Conservation (phyloP, 2,113 vertebrate species). For the Neotoma lepida region DNA sequence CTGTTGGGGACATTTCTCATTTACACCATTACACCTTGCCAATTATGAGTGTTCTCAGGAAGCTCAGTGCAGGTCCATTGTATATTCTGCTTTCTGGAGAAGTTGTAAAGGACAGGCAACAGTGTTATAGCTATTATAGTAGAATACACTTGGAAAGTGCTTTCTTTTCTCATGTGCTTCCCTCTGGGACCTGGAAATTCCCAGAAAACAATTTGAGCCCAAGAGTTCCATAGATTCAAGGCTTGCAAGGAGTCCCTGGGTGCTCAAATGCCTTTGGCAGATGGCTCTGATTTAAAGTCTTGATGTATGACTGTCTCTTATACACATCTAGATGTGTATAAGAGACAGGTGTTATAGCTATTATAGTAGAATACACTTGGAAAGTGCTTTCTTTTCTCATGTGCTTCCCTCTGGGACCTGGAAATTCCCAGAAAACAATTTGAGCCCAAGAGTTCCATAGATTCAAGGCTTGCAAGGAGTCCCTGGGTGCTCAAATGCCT, state of each 20-base stretch:
- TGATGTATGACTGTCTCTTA: too few relatives aligned
- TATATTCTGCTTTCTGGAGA: neutral
- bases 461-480: rapidly evolving
- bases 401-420: too few relatives aligned
- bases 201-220: neutral
- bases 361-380: rapidly evolving
- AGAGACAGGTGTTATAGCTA: too few relatives aligned
- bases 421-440: neutral
- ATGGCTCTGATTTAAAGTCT: too few relatives aligned
- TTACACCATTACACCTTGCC: neutral
- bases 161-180: neutral
- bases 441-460: neutral
- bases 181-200: too few relatives aligned
- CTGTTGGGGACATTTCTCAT: neutral
- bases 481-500: rapidly evolving
- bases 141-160: neutral
- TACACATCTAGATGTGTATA: too few relatives aligned
- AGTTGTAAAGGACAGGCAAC: neutral
- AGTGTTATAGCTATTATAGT: neutral
- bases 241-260: rapidly evolving
- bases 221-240: neutral
- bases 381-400: neutral
- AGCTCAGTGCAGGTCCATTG: neutral
- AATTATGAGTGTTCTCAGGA: too few relatives aligned
- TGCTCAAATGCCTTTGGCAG: too few relatives aligned